These are phyloP conservation scores for Cristatella mucedo DNA, from an alignment of 2,888 invertebrate genomes.

Conservation along the genomic window DNA sequence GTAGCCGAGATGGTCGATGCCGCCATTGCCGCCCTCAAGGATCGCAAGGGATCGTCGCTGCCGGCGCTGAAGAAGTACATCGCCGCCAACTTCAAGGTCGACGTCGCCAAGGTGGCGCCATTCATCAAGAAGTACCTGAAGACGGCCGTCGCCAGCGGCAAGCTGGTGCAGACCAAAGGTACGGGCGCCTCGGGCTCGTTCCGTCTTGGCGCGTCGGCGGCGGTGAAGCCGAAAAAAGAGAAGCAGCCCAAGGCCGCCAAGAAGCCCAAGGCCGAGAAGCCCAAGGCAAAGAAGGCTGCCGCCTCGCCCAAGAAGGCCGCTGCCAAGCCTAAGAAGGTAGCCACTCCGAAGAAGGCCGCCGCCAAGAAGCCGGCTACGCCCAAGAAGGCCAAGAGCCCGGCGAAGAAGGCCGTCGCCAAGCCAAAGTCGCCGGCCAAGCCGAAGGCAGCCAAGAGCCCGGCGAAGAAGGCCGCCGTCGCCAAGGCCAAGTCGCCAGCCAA, in stretches of 20 bases:
- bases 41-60: conserved; percentile 46
- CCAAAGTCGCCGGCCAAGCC: too few species aligned
- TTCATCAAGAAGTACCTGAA: conserved; percentile 49
- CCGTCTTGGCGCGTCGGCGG: conserved; percentile 15
- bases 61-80: conserved; percentile 51
- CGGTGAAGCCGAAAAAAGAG: conserved; percentile 12
- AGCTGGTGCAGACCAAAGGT: conserved; percentile 24
- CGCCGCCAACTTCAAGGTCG: conserved; percentile 45
- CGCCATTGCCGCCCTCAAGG: conserved; percentile 36
- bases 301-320: conserved; percentile 12
- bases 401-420: conserved; percentile 11
- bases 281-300: conserved; percentile 11
- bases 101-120: conserved; percentile 45
- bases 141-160: conserved; percentile 41
- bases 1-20: conserved; percentile 46
- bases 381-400: conserved; percentile 11
- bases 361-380: conserved; percentile 13
- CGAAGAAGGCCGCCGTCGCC: not conserved
- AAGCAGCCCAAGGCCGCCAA: conserved; percentile 12
- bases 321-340: conserved; percentile 9
- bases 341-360: conserved; percentile 9
- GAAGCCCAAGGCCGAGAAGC: conserved; percentile 11
- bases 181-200: conserved; percentile 24
- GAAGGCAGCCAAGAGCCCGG: conserved; percentile 9
- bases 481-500: not conserved